Evolutionary conservation across 2,797 vertebrate species (phyloP).

Genomic region (Phrynocephalus guinanensis): DNA sequence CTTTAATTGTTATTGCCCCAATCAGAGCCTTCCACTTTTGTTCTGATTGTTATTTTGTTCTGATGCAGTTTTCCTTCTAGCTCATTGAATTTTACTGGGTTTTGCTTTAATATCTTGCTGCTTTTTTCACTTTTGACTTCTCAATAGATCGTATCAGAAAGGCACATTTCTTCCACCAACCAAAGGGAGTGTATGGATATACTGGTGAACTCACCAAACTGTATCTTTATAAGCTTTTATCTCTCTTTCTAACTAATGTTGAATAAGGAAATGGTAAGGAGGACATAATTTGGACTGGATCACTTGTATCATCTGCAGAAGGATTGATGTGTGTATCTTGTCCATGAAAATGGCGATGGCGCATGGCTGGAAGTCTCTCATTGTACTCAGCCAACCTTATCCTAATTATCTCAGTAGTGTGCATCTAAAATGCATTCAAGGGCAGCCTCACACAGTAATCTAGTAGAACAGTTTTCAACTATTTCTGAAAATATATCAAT

Average conservation of each 20-base stretch:
- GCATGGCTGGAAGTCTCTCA: conserved; percentile 39
- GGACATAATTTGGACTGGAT: background rate
- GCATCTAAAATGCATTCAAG: too few relatives aligned
- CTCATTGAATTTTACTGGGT: background rate
- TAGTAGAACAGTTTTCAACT: too few relatives aligned
- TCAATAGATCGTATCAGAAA: background rate
- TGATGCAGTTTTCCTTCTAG: background rate
- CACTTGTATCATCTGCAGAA: background rate
- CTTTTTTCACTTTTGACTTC: background rate
- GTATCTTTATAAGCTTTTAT: too few relatives aligned
- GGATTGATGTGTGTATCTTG: background rate
- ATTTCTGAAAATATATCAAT: too few relatives aligned
- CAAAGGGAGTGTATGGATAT: too few relatives aligned
- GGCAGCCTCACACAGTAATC: too few relatives aligned
- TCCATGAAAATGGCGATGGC: conserved; percentile 24
- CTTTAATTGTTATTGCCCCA: background rate
- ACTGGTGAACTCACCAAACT: too few relatives aligned
- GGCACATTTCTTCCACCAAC: too few relatives aligned
- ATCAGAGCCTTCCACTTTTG: background rate
- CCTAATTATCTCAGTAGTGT: conserved; percentile 61
- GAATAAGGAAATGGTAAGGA: too few relatives aligned
- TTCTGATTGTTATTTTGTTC: background rate
- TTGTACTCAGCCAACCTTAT: conserved; percentile 43
- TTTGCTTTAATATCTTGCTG: background rate
- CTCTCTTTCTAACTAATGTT: too few relatives aligned